A percentile compares a stretch with the other conserved stretches of the same genome.
phyloP scores from a whole-genome alignment of 1,140 invertebrate species.

The Drosophila equinoxialis region DNA sequence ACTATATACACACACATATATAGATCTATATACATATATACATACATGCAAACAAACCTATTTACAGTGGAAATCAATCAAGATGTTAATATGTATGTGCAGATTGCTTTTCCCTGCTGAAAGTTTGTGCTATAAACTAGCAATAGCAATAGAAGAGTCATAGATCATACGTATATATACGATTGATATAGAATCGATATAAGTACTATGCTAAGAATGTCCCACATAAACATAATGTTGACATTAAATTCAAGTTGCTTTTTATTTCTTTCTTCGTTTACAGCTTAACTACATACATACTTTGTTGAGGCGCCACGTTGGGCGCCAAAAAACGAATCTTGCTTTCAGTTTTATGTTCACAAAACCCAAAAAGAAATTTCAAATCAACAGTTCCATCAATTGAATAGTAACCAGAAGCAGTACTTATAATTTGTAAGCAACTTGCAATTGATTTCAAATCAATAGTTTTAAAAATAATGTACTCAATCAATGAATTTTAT shows the following conservation, averaged over 20 bases:
- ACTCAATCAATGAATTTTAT: no score
- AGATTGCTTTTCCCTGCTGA: neutral
- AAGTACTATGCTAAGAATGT: neutral
- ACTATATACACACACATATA: neutral
- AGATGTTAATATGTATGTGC: neutral
- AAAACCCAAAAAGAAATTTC: no score
- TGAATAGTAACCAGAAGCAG: no score
- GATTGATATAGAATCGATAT: neutral
- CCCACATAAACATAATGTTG: neutral
- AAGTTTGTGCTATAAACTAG: conserved; percentile 1
- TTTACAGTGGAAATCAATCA: conserved; percentile 24
- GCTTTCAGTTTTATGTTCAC: no score
- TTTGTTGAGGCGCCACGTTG: no score
- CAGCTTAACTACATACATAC: no score
- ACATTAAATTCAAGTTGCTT: neutral
- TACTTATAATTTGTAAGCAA: no score
- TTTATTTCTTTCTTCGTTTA: neutral
- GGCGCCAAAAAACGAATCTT: no score
- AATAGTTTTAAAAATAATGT: no score
- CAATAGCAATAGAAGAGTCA: conserved; percentile 12
- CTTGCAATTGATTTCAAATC: no score
- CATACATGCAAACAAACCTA: neutral
- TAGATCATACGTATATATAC: conserved; percentile 13
- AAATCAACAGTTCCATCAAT: no score
- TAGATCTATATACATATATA: neutral